A percentile compares a stretch with the other conserved stretches of the same genome.
Conservation (phyloP, 2,888 invertebrate species). For the Acrobasis repandana region DNA sequence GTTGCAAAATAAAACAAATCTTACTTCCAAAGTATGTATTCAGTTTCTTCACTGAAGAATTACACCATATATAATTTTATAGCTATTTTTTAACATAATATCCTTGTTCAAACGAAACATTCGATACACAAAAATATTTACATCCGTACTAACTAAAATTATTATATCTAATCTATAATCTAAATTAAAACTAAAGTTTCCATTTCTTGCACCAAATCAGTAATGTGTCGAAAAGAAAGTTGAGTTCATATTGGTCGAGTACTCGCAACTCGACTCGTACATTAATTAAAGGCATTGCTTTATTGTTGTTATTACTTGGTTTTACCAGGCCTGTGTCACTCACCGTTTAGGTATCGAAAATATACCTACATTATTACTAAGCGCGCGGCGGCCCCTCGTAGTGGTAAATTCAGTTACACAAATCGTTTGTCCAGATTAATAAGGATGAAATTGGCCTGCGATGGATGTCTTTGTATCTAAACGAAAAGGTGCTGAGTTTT, state of each 20-base stretch:
- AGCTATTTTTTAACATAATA: constrained; percentile 3
- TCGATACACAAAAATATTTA: constrained; percentile 18
- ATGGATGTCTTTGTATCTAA: no score
- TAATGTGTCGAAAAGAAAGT: background rate
- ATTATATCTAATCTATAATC: constrained; percentile 9
- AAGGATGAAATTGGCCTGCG: no score
- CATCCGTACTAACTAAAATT: constrained; percentile 6
- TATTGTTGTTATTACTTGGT: no score
- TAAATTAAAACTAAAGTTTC: background rate
- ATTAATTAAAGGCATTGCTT: no score
- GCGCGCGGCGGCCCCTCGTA: no score
- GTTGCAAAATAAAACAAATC: background rate
- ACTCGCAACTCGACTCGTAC: background rate
- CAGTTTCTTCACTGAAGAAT: constrained; percentile 17
- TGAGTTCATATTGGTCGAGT: background rate
- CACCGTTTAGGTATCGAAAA: no score
- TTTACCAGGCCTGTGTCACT: no score
- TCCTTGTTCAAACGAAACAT: constrained; percentile 12
- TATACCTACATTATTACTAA: no score
- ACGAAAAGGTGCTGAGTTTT: no score
- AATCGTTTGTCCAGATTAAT: no score
- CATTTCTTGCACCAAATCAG: background rate
- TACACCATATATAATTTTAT: constrained; percentile 19
- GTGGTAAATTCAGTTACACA: no score
- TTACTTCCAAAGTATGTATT: constrained; percentile 17